These are phyloP conservation scores for Oreotragus oreotragus DNA, from an alignment of 2,113 vertebrate species.

Conservation along the genomic window DNA sequence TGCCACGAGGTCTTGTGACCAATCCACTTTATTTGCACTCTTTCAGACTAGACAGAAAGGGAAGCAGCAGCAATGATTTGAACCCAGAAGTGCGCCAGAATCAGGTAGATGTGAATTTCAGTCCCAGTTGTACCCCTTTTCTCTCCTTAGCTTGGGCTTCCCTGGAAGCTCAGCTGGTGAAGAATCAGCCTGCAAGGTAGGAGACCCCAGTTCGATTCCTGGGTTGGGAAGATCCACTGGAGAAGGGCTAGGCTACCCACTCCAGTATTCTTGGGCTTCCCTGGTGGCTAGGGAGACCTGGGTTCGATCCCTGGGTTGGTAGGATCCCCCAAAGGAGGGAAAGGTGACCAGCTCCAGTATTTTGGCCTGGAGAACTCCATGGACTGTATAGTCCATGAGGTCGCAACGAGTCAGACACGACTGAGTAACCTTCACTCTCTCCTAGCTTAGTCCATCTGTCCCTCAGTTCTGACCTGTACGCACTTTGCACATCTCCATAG, in stretches of 20 bases:
- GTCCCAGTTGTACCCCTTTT: not conserved
- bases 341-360: not conserved
- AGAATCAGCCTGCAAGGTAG: rapidly evolving
- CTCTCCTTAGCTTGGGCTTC: not conserved
- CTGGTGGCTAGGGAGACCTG: not conserved
- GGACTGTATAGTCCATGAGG: not conserved
- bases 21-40: rapidly evolving
- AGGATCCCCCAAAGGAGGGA: not conserved
- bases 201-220: not conserved
- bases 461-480: not conserved
- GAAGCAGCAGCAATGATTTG: not conserved
- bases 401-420: rapidly evolving
- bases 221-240: not conserved
- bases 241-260: not conserved
- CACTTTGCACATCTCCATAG: too few relatives aligned
- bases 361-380: not conserved
- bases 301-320: not conserved
- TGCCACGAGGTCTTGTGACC: rapidly evolving
- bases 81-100: not conserved
- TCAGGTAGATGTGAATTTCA: not conserved
- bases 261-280: not conserved
- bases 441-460: not conserved
- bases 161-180: not conserved
- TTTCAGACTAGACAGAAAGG: not conserved
- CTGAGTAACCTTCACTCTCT: not conserved